Conservation (phyloP, 2,113 vertebrate genomes). For the Micromys minutus region DNA sequence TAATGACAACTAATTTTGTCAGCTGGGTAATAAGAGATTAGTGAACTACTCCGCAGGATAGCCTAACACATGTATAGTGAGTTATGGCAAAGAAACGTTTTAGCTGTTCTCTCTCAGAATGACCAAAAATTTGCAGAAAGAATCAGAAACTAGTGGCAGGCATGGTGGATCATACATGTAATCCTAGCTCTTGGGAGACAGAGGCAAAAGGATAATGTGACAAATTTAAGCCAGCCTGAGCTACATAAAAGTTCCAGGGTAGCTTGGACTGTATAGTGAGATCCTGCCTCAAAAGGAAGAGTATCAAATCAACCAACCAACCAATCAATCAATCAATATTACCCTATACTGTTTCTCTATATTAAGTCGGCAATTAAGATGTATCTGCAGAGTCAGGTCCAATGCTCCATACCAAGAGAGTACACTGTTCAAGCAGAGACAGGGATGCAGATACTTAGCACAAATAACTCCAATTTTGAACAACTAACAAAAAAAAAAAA, state of each 20-base stretch:
- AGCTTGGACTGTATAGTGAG: neutral
- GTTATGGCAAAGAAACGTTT: neutral
- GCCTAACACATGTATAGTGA: neutral
- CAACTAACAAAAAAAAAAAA: neutral
- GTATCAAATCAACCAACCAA: too few species aligned
- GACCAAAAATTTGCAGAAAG: neutral
- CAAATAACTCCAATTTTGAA: neutral
- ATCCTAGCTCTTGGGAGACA: neutral
- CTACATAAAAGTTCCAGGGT: neutral
- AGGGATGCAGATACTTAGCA: neutral
- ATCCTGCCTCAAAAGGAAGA: neutral
- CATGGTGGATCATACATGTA: neutral
- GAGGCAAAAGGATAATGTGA: neutral
- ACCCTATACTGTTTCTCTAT: neutral
- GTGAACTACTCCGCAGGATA: neutral
- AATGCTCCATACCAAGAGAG: neutral
- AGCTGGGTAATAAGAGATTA: neutral
- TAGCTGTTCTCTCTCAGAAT: neutral
- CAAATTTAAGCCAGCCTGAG: neutral
- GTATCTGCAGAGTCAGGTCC: neutral
- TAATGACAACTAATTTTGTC: neutral
- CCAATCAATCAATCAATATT: neutral
- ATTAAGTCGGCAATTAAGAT: neutral
- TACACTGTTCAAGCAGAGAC: neutral
- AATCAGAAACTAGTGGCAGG: neutral